Evolutionary conservation across 2,888 invertebrate genomes (phyloP).

Genomic region (Flexamia atlantica): DNA sequence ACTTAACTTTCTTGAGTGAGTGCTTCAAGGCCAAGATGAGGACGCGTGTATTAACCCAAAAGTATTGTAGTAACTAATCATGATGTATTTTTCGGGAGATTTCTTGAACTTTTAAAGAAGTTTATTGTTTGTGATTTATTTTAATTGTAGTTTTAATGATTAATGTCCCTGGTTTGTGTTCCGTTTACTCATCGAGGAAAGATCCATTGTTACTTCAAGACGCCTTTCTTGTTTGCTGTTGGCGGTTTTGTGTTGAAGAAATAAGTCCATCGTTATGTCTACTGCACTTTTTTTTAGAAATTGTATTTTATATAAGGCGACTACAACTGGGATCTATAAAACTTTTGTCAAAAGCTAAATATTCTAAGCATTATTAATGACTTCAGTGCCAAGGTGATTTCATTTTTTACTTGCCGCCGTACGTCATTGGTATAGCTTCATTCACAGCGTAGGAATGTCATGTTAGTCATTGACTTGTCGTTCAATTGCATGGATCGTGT

Average conservation of each 20-base stretch:
- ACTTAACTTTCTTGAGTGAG: constrained; percentile 59
- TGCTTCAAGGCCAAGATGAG: constrained; percentile 64
- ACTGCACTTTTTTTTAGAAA: too few species aligned
- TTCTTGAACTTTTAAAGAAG: too few species aligned
- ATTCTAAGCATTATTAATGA: too few species aligned
- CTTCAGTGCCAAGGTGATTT: constrained; percentile 33
- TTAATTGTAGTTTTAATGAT: neutral
- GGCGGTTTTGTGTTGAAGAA: constrained; percentile 36
- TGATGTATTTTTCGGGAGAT: too few species aligned
- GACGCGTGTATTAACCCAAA: constrained; percentile 4
- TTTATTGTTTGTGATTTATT: constrained; percentile 3
- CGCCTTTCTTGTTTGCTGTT: constrained; percentile 9
- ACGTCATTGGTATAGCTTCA: constrained; percentile 18
- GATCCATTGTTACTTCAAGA: constrained; percentile 34
- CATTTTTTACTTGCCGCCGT: constrained; percentile 6
- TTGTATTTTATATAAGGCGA: too few species aligned
- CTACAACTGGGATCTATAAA: too few species aligned
- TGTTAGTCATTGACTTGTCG: constrained; percentile 29
- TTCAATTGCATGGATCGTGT: neutral
- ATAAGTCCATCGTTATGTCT: too few species aligned
- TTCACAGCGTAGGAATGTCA: constrained; percentile 8
- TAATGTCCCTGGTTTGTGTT: neutral
- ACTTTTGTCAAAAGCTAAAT: too few species aligned
- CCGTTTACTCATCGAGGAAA: neutral
- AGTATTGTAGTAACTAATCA: neutral